Conservation (phyloP, 2,888 invertebrate species). For the Polietes domitor region DNA sequence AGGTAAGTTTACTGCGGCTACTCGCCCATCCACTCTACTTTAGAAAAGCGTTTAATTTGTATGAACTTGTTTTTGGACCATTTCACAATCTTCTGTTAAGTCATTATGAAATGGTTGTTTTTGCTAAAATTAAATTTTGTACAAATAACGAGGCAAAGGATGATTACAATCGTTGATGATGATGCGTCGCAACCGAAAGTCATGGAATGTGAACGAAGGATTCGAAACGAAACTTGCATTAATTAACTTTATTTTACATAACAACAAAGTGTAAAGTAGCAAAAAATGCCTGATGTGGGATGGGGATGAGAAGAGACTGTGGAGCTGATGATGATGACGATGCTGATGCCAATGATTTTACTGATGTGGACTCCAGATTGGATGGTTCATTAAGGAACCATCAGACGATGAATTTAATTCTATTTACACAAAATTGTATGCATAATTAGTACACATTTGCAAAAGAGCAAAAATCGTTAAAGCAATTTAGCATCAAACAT, state of each 20-base stretch:
- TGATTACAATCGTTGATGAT: too few relatives aligned
- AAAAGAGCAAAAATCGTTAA: not conserved
- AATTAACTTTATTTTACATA: slow-evolving; percentile 18
- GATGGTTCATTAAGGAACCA: slow-evolving; percentile 9
- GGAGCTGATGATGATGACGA: not conserved
- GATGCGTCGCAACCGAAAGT: too few relatives aligned
- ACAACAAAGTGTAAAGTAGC: slow-evolving; percentile 1
- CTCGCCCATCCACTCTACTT: too few relatives aligned
- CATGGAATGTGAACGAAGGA: not conserved
- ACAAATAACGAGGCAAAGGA: too few relatives aligned
- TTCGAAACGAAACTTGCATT: not conserved
- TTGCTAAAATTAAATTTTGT: not conserved
- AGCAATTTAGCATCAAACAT: too few relatives aligned
- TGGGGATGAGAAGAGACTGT: not conserved
- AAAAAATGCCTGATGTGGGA: not conserved
- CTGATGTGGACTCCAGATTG: not conserved
- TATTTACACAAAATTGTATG: not conserved
- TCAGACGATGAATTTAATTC: slow-evolving; percentile 16
- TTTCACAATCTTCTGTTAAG: not conserved
- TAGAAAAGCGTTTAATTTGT: not conserved
- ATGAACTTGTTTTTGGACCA: not conserved
- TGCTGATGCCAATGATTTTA: not conserved
- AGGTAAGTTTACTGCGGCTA: too few relatives aligned
- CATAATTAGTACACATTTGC: slow-evolving; percentile 10
- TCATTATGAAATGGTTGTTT: not conserved